phyloP scores from a whole-genome alignment of 2,888 invertebrate genomes.

The Doris montereyensis region DNA sequence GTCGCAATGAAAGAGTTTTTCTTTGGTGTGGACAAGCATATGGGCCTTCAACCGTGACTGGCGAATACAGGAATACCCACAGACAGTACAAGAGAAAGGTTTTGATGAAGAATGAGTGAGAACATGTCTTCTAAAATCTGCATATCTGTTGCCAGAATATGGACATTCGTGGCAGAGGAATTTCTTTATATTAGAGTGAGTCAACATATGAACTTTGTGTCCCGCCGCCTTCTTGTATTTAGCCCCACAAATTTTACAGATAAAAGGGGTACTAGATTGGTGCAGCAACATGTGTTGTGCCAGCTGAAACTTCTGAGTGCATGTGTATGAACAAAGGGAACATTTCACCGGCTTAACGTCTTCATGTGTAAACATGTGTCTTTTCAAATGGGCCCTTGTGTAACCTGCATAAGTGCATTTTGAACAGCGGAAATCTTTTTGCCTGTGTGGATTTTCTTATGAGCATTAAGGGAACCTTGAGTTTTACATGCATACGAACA shows the following conservation, averaged over 20 bases:
- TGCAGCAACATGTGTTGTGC: slow-evolving; percentile 38
- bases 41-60: slow-evolving; percentile 39
- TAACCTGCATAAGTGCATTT: slow-evolving; percentile 35
- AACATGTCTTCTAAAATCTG: slow-evolving; percentile 41
- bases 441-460: slow-evolving; percentile 36
- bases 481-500: slow-evolving; percentile 33
- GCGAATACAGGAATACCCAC: slow-evolving; percentile 40
- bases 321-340: slow-evolving; percentile 37
- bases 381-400: slow-evolving; percentile 37
- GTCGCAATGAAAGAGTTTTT: slow-evolving; percentile 37
- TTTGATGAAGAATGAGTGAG: slow-evolving; percentile 39
- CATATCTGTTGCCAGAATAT: slow-evolving; percentile 38
- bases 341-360: slow-evolving; percentile 38
- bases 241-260: slow-evolving; percentile 36
- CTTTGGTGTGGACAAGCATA: slow-evolving; percentile 37
- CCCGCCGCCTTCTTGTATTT: slow-evolving; percentile 41
- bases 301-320: slow-evolving; percentile 40
- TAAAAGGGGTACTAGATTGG: slow-evolving; percentile 38
- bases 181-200: slow-evolving; percentile 41
- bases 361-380: slow-evolving; percentile 39
- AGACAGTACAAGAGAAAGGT: slow-evolving; percentile 36
- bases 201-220: slow-evolving; percentile 38
- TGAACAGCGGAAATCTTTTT: slow-evolving; percentile 34
- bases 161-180: slow-evolving; percentile 36
- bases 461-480: slow-evolving; percentile 23